Percentiles rank a stretch among this genome's conserved stretches.
Evolutionary conservation across 2,888 invertebrate species (phyloP).

Genomic region (Sussaba pulchella): DNA sequence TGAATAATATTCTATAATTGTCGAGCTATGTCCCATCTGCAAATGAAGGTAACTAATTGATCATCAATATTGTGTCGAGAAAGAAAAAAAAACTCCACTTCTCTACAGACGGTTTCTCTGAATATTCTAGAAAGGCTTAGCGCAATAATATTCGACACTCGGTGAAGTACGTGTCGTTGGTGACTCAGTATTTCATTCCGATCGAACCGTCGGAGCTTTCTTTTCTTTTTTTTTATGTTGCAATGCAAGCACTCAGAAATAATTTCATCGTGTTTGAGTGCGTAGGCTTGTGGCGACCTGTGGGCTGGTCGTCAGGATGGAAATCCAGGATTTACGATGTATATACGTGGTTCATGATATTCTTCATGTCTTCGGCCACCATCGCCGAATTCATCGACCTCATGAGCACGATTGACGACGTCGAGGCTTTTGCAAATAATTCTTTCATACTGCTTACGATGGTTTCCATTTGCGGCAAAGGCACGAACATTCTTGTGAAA

Average conservation of each 20-base stretch:
- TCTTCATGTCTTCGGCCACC: slow-evolving; percentile 16
- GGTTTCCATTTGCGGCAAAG: slow-evolving; percentile 44
- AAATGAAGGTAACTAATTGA: no score
- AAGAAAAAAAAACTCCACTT: no score
- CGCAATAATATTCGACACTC: no score
- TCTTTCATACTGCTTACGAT: slow-evolving; percentile 40
- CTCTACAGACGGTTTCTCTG: no score
- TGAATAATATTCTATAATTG: no score
- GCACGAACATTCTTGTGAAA: slow-evolving; percentile 44
- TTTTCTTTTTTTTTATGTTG: no score
- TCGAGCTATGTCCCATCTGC: no score
- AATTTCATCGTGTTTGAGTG: background rate
- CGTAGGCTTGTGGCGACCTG: slow-evolving; percentile 52
- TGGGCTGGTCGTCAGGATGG: slow-evolving; percentile 40
- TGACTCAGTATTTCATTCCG: no score
- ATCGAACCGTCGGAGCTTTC: no score
- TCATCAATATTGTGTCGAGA: no score
- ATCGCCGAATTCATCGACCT: slow-evolving; percentile 35
- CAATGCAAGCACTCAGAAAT: background rate
- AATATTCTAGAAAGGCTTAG: no score
- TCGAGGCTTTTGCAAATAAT: slow-evolving; percentile 45
- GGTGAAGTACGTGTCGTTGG: no score
- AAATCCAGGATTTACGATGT: slow-evolving; percentile 34
- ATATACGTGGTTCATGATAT: slow-evolving; percentile 24
- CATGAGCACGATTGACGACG: slow-evolving; percentile 13